Percentiles rank a stretch among this genome's conserved stretches.
phyloP scores from a whole-genome alignment of 2,797 vertebrate species.

The Bovichtus variegatus region DNA sequence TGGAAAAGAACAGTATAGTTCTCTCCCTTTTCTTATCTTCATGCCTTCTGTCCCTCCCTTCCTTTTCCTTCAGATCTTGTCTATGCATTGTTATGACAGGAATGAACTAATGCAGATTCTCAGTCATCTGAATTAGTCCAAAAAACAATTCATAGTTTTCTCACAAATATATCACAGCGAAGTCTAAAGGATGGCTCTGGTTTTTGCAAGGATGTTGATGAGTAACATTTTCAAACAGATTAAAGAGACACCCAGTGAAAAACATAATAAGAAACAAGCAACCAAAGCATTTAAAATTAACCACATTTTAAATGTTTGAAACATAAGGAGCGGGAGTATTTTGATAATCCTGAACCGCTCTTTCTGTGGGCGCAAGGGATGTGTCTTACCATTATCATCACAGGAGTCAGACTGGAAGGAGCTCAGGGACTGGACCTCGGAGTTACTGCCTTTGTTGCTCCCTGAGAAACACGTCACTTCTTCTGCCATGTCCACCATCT shows the following conservation, averaged over 20 bases:
- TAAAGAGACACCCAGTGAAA: background rate
- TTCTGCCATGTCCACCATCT: slow-evolving; percentile 91
- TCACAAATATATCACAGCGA: slow-evolving; percentile 35
- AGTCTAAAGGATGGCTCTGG: background rate
- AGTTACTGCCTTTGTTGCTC: slow-evolving; percentile 96
- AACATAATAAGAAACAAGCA: slow-evolving; percentile 26
- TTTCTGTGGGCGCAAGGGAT: background rate
- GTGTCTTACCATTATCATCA: slow-evolving; percentile 95
- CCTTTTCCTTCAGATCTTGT: too few species aligned
- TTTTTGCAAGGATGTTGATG: slow-evolving; percentile 19
- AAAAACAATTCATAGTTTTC: slow-evolving; percentile 31
- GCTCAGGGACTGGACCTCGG: slow-evolving; percentile 95
- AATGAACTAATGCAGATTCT: background rate
- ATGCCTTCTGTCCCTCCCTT: too few species aligned
- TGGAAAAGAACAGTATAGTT: too few species aligned
- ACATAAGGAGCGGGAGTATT: background rate
- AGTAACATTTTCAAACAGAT: slow-evolving; percentile 14
- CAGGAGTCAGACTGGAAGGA: slow-evolving; percentile 98
- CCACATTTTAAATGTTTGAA: background rate
- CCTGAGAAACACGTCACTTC: slow-evolving; percentile 95
- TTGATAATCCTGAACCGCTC: background rate
- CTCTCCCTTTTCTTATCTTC: too few species aligned
- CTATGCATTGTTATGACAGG: background rate
- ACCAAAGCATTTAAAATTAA: slow-evolving; percentile 6
- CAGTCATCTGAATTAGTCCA: background rate